These are phyloP conservation scores for Patagioenas fasciata DNA, from an alignment of 2,113 vertebrate species.

Conservation along the genomic window DNA sequence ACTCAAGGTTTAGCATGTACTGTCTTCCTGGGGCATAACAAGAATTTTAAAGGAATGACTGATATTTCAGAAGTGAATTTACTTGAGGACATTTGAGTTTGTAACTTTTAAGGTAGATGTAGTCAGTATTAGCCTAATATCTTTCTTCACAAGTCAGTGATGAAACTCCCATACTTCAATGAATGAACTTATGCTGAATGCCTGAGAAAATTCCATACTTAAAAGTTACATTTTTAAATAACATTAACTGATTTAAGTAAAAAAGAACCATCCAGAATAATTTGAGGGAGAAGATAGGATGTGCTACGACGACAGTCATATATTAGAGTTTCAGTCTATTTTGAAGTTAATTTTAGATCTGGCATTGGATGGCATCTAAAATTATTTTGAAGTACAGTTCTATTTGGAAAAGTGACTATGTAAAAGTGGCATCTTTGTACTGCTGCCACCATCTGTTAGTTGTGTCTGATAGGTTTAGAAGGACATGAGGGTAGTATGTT, in stretches of 20 bases:
- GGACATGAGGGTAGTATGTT: not conserved
- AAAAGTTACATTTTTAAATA: not conserved
- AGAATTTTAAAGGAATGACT: not conserved
- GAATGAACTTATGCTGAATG: not conserved
- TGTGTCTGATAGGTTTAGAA: not conserved
- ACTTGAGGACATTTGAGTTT: not conserved
- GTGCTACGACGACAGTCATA: not conserved
- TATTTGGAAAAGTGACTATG: not conserved
- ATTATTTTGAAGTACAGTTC: not conserved
- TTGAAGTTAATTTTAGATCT: not conserved
- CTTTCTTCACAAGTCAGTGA: not conserved
- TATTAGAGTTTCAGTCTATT: not conserved
- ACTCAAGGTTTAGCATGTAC: not conserved
- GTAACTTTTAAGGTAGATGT: not conserved
- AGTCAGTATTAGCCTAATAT: not conserved
- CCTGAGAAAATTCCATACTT: not conserved
- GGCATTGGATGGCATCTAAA: not conserved
- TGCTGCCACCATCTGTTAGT: not conserved
- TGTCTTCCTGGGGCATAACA: not conserved
- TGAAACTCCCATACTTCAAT: not conserved
- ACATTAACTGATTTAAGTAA: not conserved
- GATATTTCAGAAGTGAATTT: not conserved
- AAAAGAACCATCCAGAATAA: not conserved
- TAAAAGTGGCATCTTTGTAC: not conserved
- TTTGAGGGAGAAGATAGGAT: not conserved